These are phyloP conservation scores for Nannoperca obscura DNA, from an alignment of 2,797 vertebrate genomes.

Conservation along the genomic window DNA sequence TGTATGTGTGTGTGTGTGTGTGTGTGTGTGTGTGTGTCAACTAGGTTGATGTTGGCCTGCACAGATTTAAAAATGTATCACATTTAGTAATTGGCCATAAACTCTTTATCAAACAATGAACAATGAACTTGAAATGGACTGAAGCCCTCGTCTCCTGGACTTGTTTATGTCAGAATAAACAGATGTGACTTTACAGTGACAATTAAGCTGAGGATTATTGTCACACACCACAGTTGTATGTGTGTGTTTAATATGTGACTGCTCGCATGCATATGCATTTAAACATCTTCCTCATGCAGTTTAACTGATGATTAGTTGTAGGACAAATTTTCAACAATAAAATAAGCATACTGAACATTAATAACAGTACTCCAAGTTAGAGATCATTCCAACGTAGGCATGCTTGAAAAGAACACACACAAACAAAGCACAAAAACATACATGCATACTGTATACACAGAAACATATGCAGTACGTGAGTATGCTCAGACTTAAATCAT, in stretches of 20 bases:
- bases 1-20: no score
- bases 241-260: conserved; percentile 8
- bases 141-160: not conserved
- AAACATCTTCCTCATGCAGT: conserved; percentile 41
- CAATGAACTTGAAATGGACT: not conserved
- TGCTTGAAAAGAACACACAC: conserved; percentile 32
- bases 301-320: not conserved
- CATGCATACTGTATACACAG: conserved; percentile 28
- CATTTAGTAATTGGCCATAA: not conserved
- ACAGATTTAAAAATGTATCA: not conserved
- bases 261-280: conserved; percentile 42
- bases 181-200: conserved; percentile 5
- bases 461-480: conserved; percentile 19
- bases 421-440: conserved; percentile 27
- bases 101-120: not conserved
- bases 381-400: conserved; percentile 33
- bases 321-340: conserved; percentile 2
- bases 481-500: not conserved
- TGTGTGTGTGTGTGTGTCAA: conserved; percentile 14
- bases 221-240: conserved; percentile 4
- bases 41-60: not conserved
- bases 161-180: conserved; percentile 7
- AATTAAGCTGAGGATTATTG: not conserved
- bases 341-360: conserved; percentile 14
- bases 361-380: conserved; percentile 15